phyloP scores from a whole-genome alignment of 1,140 invertebrate species.

The Phortica variegata region DNA sequence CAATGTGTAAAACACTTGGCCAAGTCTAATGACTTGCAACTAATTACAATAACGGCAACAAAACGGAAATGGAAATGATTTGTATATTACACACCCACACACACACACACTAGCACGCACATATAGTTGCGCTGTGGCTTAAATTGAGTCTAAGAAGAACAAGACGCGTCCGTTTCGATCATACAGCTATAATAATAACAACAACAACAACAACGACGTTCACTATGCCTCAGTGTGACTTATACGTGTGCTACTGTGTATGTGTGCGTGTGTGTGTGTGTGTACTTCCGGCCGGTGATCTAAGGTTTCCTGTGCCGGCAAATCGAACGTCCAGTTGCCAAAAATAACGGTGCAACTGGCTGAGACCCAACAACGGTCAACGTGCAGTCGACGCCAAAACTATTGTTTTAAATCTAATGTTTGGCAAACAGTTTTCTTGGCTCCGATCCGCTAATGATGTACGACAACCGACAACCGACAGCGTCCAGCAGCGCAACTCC shows the following conservation, averaged over 20 bases:
- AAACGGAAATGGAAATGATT: no score
- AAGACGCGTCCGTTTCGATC: slow-evolving; percentile 49
- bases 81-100: slow-evolving; percentile 8
- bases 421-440: neutral
- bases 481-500: no score
- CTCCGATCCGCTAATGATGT: slow-evolving; percentile 31
- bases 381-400: slow-evolving; percentile 9
- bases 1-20: neutral
- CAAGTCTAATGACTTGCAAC: no score
- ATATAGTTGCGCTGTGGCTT: slow-evolving; percentile 20
- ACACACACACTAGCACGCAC: neutral
- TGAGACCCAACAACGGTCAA: slow-evolving; percentile 19
- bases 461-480: no score
- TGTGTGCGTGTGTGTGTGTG: slow-evolving; percentile 16
- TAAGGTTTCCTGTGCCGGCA: neutral
- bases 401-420: neutral
- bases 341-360: slow-evolving; percentile 35
- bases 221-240: slow-evolving; percentile 19
- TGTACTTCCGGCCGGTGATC: slow-evolving; percentile 17
- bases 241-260: slow-evolving; percentile 16
- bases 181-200: slow-evolving; percentile 45
- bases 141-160: slow-evolving; percentile 9
- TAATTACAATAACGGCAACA: no score
- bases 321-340: slow-evolving; percentile 21
- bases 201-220: slow-evolving; percentile 26